Percentiles rank a stretch among this genome's conserved stretches.
Evolutionary conservation across 2,888 invertebrate genomes (phyloP).

Genomic region (Acrobasis consociella): DNA sequence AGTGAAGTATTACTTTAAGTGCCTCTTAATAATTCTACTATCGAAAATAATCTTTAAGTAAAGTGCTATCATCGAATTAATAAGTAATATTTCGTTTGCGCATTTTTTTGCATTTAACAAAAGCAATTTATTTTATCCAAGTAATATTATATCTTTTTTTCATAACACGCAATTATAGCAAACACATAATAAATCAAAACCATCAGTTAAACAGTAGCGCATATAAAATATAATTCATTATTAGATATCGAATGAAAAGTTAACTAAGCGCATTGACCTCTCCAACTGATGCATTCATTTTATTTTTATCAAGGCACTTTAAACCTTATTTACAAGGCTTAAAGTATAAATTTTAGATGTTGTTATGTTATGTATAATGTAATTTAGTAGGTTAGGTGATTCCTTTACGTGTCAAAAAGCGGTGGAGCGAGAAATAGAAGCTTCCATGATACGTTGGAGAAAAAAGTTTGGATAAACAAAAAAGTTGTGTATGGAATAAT

Average conservation of each 20-base stretch:
- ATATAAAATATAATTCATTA: slow-evolving; percentile 26
- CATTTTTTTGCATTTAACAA: background rate
- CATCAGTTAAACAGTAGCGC: slow-evolving; percentile 45
- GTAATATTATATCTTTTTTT: background rate
- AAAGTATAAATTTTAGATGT: background rate
- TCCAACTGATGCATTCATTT: slow-evolving; percentile 15
- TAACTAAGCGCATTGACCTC: slow-evolving; percentile 48
- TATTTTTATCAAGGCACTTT: background rate
- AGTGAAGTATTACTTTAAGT: too few species aligned
- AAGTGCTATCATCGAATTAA: too few species aligned
- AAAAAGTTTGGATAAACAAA: slow-evolving; percentile 22
- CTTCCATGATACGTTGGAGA: slow-evolving; percentile 59
- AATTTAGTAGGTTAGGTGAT: slow-evolving; percentile 38
- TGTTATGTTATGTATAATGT: background rate
- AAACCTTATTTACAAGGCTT: background rate
- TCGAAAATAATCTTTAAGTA: too few species aligned
- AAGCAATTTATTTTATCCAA: background rate
- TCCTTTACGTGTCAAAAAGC: slow-evolving; percentile 48
- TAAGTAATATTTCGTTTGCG: too few species aligned
- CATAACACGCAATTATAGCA: slow-evolving; percentile 3
- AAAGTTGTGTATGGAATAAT: background rate
- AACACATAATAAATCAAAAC: slow-evolving; percentile 23
- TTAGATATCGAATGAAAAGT: slow-evolving; percentile 40
- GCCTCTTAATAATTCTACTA: too few species aligned
- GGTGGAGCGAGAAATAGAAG: slow-evolving; percentile 54